Evolutionary conservation across 64 coral and sea anemone genomes (phyloP).

Genomic region (Platygyra sinensis): DNA sequence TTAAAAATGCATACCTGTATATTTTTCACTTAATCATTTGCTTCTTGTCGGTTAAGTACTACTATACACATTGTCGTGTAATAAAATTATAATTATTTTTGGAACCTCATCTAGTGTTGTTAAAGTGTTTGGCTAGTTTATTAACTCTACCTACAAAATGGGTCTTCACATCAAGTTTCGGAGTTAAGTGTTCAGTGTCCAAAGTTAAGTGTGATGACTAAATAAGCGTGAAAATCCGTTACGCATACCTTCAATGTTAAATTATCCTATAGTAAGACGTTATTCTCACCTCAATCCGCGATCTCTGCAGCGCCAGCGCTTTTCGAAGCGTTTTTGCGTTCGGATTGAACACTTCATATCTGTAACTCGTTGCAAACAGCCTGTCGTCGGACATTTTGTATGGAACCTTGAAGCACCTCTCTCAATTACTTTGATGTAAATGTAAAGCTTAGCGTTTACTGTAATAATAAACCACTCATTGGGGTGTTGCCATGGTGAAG

Average conservation of each 20-base stretch:
- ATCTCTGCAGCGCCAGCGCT: not conserved
- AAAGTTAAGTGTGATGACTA: too few relatives aligned
- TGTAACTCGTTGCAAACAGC: conserved; percentile 16
- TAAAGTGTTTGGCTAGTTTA: too few relatives aligned
- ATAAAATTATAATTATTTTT: too few relatives aligned
- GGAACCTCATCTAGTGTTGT: too few relatives aligned
- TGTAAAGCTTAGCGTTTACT: not conserved
- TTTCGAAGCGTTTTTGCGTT: not conserved
- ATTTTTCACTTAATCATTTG: too few relatives aligned
- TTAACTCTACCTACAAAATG: too few relatives aligned
- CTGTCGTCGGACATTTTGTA: conserved; percentile 6
- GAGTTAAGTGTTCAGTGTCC: too few relatives aligned
- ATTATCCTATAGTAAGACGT: not conserved
- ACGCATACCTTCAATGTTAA: not conserved
- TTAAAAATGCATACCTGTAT: too few relatives aligned
- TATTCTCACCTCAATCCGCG: conserved; percentile 20
- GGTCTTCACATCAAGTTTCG: too few relatives aligned
- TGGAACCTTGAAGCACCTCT: not conserved
- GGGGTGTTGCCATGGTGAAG: conserved; percentile 5
- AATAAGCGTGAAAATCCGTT: too few relatives aligned
- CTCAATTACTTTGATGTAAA: not conserved
- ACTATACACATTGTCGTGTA: too few relatives aligned
- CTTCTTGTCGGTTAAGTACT: too few relatives aligned
- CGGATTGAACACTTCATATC: conserved; percentile 3
- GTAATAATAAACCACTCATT: not conserved